phyloP scores from a whole-genome alignment of 2,888 invertebrate species.

The Entomobrya multifasciata region DNA sequence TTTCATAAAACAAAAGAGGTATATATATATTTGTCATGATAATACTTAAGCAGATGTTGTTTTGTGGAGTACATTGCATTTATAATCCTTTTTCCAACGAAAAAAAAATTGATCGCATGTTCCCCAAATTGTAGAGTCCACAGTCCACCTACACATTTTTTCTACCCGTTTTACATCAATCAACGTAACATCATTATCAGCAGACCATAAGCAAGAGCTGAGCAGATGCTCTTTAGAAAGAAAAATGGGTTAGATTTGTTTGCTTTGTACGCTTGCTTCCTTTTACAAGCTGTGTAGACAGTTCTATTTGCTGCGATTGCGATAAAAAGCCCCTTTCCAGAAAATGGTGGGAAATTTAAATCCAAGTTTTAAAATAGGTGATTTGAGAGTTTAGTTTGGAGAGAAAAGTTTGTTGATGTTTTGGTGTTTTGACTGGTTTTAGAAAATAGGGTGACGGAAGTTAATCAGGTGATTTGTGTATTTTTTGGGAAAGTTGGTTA shows the following conservation, averaged over 20 bases:
- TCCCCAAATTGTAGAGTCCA: background rate
- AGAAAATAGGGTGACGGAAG: background rate
- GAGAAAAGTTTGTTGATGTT: too few species aligned
- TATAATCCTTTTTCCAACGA: background rate
- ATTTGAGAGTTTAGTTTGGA: too few species aligned
- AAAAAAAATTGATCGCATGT: constrained; percentile 2
- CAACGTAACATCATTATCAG: background rate
- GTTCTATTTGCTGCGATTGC: constrained; percentile 11
- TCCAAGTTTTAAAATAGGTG: background rate
- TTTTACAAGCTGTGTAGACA: too few species aligned
- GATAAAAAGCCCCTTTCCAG: background rate
- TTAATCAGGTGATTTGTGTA: background rate
- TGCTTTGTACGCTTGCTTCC: too few species aligned
- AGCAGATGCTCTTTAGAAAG: too few species aligned
- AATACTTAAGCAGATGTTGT: background rate
- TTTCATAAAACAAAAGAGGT: background rate
- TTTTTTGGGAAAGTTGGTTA: background rate
- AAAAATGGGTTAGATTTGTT: background rate
- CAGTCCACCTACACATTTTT: constrained; percentile 11
- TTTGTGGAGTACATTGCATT: background rate
- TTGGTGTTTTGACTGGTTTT: background rate
- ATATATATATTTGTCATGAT: background rate
- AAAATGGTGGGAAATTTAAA: background rate
- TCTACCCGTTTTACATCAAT: background rate
- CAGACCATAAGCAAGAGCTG: too few species aligned